A percentile compares a stretch with the other conserved stretches of the same genome.
phyloP scores from a whole-genome alignment of 2,113 vertebrate genomes.

The Xiphophorus hellerii region DNA sequence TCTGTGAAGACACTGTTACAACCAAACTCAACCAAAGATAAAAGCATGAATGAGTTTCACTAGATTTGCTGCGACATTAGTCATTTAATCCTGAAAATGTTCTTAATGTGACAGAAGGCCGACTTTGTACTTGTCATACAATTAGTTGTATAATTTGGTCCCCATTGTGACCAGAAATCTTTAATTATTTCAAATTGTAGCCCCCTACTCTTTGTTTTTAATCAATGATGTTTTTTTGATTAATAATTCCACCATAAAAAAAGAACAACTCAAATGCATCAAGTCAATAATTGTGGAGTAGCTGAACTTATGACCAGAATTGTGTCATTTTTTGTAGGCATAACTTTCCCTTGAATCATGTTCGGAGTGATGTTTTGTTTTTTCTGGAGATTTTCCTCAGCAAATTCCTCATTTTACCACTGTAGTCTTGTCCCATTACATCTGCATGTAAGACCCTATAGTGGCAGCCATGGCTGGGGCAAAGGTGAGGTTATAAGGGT shows the following conservation, averaged over 20 bases:
- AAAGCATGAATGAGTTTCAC: no score
- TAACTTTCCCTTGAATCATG: neutral
- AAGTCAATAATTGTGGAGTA: neutral
- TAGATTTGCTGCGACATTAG: no score
- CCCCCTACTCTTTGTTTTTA: neutral
- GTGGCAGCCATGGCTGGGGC: constrained; percentile 9
- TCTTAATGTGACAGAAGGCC: no score
- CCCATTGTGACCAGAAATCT: neutral
- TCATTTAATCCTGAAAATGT: no score
- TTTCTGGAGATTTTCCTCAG: neutral
- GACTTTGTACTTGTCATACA: no score
- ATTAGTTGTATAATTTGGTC: neutral
- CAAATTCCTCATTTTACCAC: neutral
- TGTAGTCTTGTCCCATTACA: constrained; percentile 6
- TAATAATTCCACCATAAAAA: neutral
- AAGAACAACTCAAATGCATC: neutral
- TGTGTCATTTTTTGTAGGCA: neutral
- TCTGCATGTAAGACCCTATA: constrained; percentile 26
- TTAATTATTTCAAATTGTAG: neutral
- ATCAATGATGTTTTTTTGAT: neutral
- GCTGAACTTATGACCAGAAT: neutral
- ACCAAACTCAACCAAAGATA: no score
- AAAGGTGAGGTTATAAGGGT: constrained; percentile 23
- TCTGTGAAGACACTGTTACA: no score
- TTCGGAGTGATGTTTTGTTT: neutral